A percentile compares a stretch with the other conserved stretches of the same genome.
Conservation (phyloP, 2,888 invertebrate species). For the Buathra laborator region DNA sequence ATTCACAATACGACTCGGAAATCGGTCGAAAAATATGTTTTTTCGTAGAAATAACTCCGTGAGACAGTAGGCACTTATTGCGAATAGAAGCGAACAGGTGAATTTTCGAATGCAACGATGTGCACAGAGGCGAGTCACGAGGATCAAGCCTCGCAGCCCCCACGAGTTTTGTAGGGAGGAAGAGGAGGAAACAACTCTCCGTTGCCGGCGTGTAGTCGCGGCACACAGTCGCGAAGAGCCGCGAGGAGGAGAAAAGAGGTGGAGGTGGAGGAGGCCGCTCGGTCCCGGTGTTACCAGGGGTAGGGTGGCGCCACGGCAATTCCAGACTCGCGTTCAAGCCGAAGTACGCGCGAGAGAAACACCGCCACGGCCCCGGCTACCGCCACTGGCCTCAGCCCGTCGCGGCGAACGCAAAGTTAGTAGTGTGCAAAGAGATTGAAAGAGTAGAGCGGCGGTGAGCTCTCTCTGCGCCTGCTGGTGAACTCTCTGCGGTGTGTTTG, state of each 20-base stretch:
- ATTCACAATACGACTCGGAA: background rate
- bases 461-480: slow-evolving; percentile 33
- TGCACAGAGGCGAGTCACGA: slow-evolving; percentile 31
- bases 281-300: slow-evolving; percentile 72
- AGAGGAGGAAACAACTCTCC: slow-evolving; percentile 53
- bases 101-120: background rate
- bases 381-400: slow-evolving; percentile 57
- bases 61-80: background rate
- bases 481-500: slow-evolving; percentile 27
- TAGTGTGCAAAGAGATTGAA: slow-evolving; percentile 73
- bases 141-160: slow-evolving; percentile 41
- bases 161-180: slow-evolving; percentile 37
- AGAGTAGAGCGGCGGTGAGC: slow-evolving; percentile 45
- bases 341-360: slow-evolving; percentile 78
- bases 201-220: slow-evolving; percentile 22
- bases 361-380: slow-evolving; percentile 61
- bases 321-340: slow-evolving; percentile 83
- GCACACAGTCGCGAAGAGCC: slow-evolving; percentile 50
- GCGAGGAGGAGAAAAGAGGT: slow-evolving; percentile 69
- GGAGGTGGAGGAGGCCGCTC: slow-evolving; percentile 75
- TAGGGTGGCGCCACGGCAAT: slow-evolving; percentile 84
- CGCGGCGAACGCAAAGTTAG: slow-evolving; percentile 47
- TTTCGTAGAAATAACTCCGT: background rate
- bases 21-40: background rate
- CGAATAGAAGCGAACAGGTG: background rate